A percentile compares a stretch with the other conserved stretches of the same genome.
Evolutionary conservation across 2,888 invertebrate genomes (phyloP).

Genomic region (Minunthozetes semirufus): DNA sequence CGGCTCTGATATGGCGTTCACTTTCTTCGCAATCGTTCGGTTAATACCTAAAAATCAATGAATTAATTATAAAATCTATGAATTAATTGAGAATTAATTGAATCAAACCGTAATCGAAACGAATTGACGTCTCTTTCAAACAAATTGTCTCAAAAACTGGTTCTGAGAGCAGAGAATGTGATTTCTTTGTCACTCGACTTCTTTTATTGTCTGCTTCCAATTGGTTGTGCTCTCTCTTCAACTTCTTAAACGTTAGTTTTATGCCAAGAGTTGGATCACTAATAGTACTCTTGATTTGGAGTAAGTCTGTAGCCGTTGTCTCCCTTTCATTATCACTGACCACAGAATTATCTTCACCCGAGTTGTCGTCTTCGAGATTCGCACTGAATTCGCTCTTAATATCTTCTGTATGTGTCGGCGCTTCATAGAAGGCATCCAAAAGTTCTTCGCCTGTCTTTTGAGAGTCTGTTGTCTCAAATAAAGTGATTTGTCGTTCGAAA

Average conservation of each 20-base stretch:
- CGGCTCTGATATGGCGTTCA: background rate
- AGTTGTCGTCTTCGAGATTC: conserved; percentile 39
- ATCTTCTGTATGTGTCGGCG: background rate
- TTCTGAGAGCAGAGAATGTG: background rate
- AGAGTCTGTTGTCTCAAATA: conserved; percentile 43
- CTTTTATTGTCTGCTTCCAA: background rate
- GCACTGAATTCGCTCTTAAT: conserved; percentile 41
- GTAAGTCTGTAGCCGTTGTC: conserved; percentile 32
- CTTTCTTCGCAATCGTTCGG: background rate
- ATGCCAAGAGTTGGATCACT: conserved; percentile 48
- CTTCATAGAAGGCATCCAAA: conserved; percentile 44
- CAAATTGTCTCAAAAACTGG: background rate
- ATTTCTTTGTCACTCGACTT: background rate
- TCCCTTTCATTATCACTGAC: conserved; percentile 41
- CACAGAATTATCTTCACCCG: conserved; percentile 40
- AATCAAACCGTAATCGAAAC: background rate
- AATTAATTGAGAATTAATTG: background rate
- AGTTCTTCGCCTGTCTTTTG: conserved; percentile 45
- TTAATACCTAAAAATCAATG: background rate
- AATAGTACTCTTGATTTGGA: conserved; percentile 45
- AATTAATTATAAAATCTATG: too few relatives aligned
- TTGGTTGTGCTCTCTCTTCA: conserved; percentile 29
- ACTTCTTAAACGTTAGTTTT: conserved; percentile 47
- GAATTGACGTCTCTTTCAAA: background rate
- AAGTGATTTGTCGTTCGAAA: conserved; percentile 20